These are phyloP conservation scores for Schizothorax lantsangensis DNA, from an alignment of 2,797 vertebrate species.

Conservation along the genomic window DNA sequence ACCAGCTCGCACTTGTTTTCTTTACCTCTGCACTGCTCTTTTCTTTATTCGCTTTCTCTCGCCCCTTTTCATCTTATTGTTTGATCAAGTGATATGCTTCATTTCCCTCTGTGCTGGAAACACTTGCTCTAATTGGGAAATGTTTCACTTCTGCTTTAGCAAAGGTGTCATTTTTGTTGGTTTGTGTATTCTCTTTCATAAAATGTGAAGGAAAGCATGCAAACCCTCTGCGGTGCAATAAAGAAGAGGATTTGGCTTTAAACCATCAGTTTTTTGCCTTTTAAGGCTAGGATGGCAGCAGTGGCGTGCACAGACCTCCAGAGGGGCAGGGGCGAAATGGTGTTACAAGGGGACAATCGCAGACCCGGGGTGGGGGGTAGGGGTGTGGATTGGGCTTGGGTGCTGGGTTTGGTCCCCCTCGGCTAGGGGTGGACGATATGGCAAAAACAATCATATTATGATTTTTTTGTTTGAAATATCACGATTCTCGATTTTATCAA, in stretches of 20 bases:
- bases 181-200: slow-evolving; percentile 7
- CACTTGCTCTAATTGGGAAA: slow-evolving; percentile 35
- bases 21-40: slow-evolving; percentile 41
- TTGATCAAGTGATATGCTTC: slow-evolving; percentile 26
- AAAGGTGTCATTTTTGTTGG: slow-evolving; percentile 24
- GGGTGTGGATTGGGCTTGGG: too few relatives aligned
- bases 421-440: too few relatives aligned
- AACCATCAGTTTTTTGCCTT: not conserved
- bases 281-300: not conserved
- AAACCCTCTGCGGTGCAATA: not conserved
- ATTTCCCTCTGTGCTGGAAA: slow-evolving; percentile 24
- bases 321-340: too few relatives aligned
- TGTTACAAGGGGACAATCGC: too few relatives aligned
- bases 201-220: slow-evolving; percentile 1
- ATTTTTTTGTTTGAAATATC: too few relatives aligned
- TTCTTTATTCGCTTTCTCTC: slow-evolving; percentile 35
- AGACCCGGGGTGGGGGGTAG: too few relatives aligned
- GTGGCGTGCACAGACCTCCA: too few relatives aligned
- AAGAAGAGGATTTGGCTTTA: not conserved
- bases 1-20: slow-evolving; percentile 36
- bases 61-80: slow-evolving; percentile 28
- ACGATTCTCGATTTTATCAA: too few relatives aligned
- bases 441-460: too few relatives aligned
- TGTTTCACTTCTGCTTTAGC: slow-evolving; percentile 40
- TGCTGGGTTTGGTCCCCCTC: too few relatives aligned